Percentiles rank a stretch among this genome's conserved stretches.
These are phyloP conservation scores for Azemiops feae DNA, from an alignment of 2,113 vertebrate genomes.

Conservation along the genomic window DNA sequence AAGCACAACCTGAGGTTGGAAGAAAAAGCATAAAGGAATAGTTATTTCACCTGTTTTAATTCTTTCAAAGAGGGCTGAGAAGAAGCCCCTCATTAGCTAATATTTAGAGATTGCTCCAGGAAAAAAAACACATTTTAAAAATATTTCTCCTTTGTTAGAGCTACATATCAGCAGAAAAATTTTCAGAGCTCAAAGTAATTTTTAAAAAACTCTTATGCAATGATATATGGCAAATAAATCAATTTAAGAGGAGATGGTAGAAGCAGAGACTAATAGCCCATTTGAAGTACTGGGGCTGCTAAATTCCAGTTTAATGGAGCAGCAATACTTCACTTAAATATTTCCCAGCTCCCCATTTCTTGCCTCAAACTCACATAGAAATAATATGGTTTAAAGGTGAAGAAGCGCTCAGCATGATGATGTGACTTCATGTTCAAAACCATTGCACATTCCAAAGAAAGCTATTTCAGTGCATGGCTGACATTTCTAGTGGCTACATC, in stretches of 20 bases:
- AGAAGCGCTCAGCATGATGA: background rate
- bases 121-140: background rate
- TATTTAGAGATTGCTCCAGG: background rate
- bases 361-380: background rate
- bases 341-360: background rate
- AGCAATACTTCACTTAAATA: background rate
- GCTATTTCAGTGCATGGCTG: background rate
- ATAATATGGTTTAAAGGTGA: background rate
- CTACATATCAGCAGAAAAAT: background rate
- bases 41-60: constrained; percentile 12
- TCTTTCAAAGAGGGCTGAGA: background rate
- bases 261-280: background rate
- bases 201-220: background rate
- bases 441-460: background rate
- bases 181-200: background rate
- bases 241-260: background rate
- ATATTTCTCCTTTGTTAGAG: constrained; percentile 1
- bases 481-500: background rate
- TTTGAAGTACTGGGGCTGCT: background rate
- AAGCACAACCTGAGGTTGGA: constrained; percentile 22
- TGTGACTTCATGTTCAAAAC: background rate
- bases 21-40: constrained; percentile 1
- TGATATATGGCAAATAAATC: background rate
- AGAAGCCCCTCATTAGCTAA: background rate
- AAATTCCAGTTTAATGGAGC: background rate